Conservation (phyloP, 2,888 invertebrate species). For the Crossocerus cetratus region DNA sequence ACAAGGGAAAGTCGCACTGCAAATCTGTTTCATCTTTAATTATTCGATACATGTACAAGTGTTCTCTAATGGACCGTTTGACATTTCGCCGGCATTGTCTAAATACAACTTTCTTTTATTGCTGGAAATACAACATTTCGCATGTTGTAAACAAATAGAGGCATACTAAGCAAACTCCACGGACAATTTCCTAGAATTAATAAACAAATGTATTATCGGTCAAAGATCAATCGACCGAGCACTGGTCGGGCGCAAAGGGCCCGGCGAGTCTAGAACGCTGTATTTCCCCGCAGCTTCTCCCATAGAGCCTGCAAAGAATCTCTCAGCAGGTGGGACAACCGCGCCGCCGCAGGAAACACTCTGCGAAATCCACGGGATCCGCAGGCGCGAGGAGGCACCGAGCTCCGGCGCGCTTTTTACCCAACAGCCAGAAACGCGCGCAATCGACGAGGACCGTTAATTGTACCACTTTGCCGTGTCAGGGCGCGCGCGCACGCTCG, state of each 20-base stretch:
- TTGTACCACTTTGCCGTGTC: neutral
- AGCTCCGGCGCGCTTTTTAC: neutral
- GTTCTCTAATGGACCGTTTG: no score
- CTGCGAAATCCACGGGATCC: neutral
- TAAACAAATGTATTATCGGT: neutral
- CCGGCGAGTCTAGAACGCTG: neutral
- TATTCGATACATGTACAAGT: no score
- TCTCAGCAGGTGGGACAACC: neutral
- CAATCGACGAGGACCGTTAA: conserved; percentile 1
- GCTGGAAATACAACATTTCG: no score
- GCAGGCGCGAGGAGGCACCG: neutral
- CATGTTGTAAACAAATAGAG: no score
- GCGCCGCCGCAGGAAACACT: no score
- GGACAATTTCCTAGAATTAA: neutral
- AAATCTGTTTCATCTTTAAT: no score
- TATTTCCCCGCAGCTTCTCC: neutral
- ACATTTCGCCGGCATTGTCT: no score
- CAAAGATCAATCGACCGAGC: neutral
- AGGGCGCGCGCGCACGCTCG: neutral
- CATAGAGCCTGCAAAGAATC: neutral
- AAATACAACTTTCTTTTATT: no score
- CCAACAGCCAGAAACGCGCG: neutral
- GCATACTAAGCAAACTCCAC: neutral
- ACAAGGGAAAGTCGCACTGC: no score
- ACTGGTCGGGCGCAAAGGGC: neutral